Evolutionary conservation across 2,113 vertebrate species (phyloP).

Genomic region (Ceratotherium simum): DNA sequence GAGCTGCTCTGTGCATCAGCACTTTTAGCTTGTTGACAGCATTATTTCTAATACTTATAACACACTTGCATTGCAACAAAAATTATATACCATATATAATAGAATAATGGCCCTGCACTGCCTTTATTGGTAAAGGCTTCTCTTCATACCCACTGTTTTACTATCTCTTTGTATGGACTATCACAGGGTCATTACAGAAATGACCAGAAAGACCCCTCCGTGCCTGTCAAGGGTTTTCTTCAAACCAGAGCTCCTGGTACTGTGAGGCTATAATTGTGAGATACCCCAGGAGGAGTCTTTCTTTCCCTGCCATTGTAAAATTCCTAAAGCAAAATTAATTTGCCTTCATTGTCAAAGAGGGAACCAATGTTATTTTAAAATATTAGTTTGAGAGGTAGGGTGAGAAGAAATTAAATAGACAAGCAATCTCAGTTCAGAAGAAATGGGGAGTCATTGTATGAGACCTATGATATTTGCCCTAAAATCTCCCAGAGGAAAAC

Average conservation of each 20-base stretch:
- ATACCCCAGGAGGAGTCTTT: not conserved
- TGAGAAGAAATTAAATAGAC: constrained; percentile 36
- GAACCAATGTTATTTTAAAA: constrained; percentile 36
- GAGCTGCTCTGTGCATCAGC: not conserved
- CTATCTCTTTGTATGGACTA: not conserved
- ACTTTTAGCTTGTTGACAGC: not conserved
- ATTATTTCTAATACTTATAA: constrained; percentile 15
- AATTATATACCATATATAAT: not conserved
- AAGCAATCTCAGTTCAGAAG: constrained; percentile 6
- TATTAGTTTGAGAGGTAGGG: not conserved
- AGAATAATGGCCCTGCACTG: not conserved
- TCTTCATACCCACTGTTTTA: not conserved
- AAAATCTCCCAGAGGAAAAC: constrained; percentile 25
- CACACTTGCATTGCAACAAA: constrained; percentile 17
- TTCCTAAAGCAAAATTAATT: constrained; percentile 51
- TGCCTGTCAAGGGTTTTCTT: constrained; percentile 2
- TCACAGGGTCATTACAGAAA: constrained; percentile 18
- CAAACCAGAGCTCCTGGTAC: not conserved
- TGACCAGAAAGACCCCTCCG: not conserved
- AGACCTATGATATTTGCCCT: constrained; percentile 11
- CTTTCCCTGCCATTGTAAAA: constrained; percentile 3
- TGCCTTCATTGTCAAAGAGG: constrained; percentile 36
- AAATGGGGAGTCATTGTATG: not conserved
- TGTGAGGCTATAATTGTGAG: not conserved
- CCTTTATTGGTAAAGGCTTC: not conserved